Percentiles rank a stretch among this genome's conserved stretches.
phyloP scores from a whole-genome alignment of 2,888 invertebrate species.

The Pandemis heparana region DNA sequence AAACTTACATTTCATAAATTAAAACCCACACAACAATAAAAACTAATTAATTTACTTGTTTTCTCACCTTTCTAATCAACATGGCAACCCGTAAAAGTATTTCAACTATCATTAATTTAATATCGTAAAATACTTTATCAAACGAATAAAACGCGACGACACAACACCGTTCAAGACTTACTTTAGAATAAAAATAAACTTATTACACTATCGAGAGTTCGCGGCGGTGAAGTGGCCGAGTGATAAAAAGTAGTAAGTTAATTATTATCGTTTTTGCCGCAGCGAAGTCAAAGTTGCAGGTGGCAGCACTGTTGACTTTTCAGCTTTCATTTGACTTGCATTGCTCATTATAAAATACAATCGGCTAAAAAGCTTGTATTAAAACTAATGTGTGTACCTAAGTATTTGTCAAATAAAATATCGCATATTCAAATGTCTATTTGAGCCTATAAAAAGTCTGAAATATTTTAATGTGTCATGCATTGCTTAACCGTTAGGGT shows the following conservation, averaged over 20 bases:
- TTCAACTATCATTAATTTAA: constrained; percentile 23
- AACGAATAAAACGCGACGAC: not conserved
- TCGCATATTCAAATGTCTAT: no score
- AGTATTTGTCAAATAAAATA: no score
- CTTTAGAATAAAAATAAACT: not conserved
- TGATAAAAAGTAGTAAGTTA: constrained; percentile 1
- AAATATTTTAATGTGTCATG: no score
- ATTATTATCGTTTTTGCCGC: not conserved
- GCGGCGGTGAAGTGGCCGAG: not conserved
- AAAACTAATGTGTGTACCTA: no score
- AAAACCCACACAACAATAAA: no score
- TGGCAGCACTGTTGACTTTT: not conserved
- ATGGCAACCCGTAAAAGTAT: constrained; percentile 4
- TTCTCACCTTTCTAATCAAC: constrained; percentile 28
- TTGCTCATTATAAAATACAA: no score
- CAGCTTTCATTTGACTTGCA: no score
- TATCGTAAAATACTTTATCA: not conserved
- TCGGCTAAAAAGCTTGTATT: no score
- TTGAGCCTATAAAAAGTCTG: no score
- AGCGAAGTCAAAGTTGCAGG: not conserved
- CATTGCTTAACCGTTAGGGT: no score
- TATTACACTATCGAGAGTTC: not conserved
- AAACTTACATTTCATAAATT: no score
- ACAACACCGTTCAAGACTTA: not conserved
- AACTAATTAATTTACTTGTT: no score